Evolutionary conservation across 2,113 vertebrate species (phyloP).

Genomic region (Butorides virescens): DNA sequence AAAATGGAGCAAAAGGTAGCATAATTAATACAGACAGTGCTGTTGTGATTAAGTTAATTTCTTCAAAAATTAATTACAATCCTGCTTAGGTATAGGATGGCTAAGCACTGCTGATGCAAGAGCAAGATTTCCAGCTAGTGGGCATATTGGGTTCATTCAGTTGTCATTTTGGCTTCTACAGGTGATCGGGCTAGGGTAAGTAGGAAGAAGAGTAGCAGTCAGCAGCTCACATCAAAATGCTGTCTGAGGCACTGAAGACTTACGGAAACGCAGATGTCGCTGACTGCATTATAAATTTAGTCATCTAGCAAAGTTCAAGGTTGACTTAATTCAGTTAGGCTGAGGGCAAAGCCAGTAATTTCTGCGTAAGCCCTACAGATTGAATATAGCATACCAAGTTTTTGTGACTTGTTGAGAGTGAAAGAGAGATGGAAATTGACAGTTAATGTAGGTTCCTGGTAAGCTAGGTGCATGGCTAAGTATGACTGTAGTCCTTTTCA

Average conservation of each 20-base stretch:
- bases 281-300: not conserved
- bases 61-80: not conserved
- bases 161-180: not conserved
- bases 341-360: not conserved
- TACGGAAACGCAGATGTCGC: not conserved
- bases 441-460: not conserved
- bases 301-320: not conserved
- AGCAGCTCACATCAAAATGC: not conserved
- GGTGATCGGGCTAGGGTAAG: fast-evolving
- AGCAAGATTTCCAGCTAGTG: not conserved
- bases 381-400: not conserved
- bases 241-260: not conserved
- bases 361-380: not conserved
- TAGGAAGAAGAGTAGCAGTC: not conserved
- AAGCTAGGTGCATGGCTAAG: not conserved
- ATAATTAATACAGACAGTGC: not conserved
- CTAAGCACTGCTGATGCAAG: not conserved
- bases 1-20: not conserved
- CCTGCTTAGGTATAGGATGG: not conserved
- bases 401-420: not conserved
- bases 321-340: not conserved
- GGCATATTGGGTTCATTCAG: not conserved
- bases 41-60: not conserved
- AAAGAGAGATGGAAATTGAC: not conserved
- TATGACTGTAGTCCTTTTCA: not conserved